Evolutionary conservation across 1,140 invertebrate species (phyloP), one percentile per base, ranked within the genome.

Genomic region (Cotesia typhae): DNA sequence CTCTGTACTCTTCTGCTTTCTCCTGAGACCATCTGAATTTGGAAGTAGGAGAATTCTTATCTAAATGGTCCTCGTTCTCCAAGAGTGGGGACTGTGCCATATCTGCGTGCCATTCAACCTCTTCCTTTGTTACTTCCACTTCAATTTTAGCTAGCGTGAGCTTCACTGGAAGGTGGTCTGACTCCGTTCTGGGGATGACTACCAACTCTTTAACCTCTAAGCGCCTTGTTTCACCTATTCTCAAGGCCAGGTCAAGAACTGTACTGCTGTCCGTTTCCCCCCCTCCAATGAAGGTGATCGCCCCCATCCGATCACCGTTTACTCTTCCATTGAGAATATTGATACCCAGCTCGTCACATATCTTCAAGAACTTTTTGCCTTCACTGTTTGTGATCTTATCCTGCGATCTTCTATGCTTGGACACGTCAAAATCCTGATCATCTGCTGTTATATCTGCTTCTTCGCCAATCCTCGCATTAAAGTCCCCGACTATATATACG

Each of bases 401-500:
- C 10, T 70, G 36, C 4, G 70, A 72, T 5, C 63, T 74, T 67
- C 75, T n/a, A 6, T 37, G 4, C n/a, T 2, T 5, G 17, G 4
- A 4, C 4, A 9, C 3, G 2, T 51, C 4, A 64, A 37, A 64
- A 36, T 63, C 61, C n/a, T 63, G 0, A n/a, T 37, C 14, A 9
- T 6, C 10, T 5, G 4, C 36, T 63, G 68, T 65, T 4, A 67
- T 41, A 9, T 1, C 38, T 41, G 4, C 7, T 41, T 41, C 4
- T 41, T 67, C 41, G 20, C 70, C 70, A 63, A 72, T 70, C 38
- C 72, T 72, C 17, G 75, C 75, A 59, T 76, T 74, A 38, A 74
- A 37, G 36, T 77, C 76, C 0, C 76, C 74, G 0, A 66, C 20
- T 1, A 75, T 71, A 7, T 75, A n/a, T 4, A 75, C 41, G 12